Evolutionary conservation across 2,888 invertebrate species (phyloP).

Genomic region (Tromatobia lineatoria): DNA sequence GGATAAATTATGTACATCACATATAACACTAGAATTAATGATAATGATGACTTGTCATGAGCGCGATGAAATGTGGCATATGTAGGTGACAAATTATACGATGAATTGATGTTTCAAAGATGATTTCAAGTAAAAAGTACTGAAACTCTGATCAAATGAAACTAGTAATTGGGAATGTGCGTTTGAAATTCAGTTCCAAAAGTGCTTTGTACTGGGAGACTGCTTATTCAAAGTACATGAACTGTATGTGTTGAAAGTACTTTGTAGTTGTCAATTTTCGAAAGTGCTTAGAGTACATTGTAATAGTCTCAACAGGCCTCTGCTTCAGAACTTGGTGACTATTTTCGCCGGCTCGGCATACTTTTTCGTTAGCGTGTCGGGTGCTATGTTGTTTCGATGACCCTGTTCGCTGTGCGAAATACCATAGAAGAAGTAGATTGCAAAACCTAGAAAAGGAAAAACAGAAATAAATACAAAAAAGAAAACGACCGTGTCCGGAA

Average conservation of each 20-base stretch:
- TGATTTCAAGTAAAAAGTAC: slow-evolving; percentile 1
- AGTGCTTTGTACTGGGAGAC: too few species aligned
- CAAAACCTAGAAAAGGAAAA: slow-evolving; percentile 88
- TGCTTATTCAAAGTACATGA: too few species aligned
- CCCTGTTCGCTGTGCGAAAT: slow-evolving; percentile 91
- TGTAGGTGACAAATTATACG: slow-evolving; percentile 5
- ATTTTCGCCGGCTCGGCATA: slow-evolving; percentile 74
- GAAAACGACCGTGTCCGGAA: slow-evolving; percentile 1
- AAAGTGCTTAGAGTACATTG: too few species aligned
- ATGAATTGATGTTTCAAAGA: slow-evolving; percentile 35
- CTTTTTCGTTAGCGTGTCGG: slow-evolving; percentile 73
- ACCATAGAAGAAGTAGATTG: slow-evolving; percentile 95
- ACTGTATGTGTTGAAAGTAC: too few species aligned
- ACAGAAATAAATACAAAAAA: not conserved
- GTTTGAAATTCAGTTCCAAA: too few species aligned
- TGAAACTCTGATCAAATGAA: too few species aligned
- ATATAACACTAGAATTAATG: slow-evolving; percentile 37
- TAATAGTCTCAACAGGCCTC: not conserved
- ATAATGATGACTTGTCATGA: slow-evolving; percentile 62
- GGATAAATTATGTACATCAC: slow-evolving; percentile 55
- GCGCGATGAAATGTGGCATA: slow-evolving; percentile 30
- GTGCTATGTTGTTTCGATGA: slow-evolving; percentile 76
- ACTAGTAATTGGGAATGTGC: too few species aligned
- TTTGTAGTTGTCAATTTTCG: too few species aligned
- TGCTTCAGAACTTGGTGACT: slow-evolving; percentile 68